Percentiles rank a stretch among this genome's conserved stretches.
Conservation (phyloP, 1,140 invertebrate species). For the Daktulosphaira vitifoliae region DNA sequence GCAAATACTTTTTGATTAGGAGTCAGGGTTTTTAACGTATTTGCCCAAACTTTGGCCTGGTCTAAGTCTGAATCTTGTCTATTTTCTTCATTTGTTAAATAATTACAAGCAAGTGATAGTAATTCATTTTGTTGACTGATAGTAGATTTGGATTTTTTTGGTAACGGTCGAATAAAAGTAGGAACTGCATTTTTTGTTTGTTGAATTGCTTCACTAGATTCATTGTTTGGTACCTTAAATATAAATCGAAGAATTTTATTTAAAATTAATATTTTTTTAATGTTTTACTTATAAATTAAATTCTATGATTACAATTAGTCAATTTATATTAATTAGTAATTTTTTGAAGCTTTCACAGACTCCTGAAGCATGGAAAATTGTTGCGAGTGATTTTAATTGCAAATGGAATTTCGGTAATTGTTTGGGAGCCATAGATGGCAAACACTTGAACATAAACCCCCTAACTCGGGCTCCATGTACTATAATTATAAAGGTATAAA, state of each 20-base stretch:
- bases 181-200: neutral
- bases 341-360: too few species aligned
- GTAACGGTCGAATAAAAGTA: neutral
- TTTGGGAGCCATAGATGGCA: too few species aligned
- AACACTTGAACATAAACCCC: too few species aligned
- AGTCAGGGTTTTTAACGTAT: neutral
- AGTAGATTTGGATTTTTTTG: too few species aligned
- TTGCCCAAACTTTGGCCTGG: neutral
- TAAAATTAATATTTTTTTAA: neutral
- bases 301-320: neutral
- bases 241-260: neutral
- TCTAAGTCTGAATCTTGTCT: neutral
- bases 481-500: slow-evolving; percentile 37
- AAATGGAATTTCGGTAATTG: too few species aligned
- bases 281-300: neutral
- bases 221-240: neutral
- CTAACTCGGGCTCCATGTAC: slow-evolving; percentile 37
- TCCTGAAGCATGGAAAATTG: too few species aligned
- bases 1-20: neutral
- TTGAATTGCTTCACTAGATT: neutral
- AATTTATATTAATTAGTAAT: too few species aligned
- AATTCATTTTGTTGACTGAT: neutral
- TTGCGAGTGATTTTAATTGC: too few species aligned
- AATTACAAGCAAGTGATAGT: neutral
- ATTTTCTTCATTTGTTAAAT: neutral